These are phyloP conservation scores for Corythornis leucogaster DNA, from an alignment of 2,797 vertebrate genomes.

Conservation along the genomic window DNA sequence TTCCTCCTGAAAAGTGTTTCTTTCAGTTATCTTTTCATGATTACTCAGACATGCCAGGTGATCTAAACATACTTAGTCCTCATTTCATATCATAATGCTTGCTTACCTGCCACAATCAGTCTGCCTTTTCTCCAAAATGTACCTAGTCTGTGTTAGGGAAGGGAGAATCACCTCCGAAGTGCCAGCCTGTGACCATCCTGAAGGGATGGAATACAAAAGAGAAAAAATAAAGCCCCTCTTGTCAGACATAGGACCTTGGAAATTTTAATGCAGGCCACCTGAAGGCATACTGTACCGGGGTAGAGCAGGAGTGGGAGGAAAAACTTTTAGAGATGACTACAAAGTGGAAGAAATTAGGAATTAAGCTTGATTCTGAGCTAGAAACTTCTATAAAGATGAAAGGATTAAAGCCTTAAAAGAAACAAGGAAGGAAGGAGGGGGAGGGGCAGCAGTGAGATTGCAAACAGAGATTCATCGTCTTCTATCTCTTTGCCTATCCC, in stretches of 20 bases:
- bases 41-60: neutral
- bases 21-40: neutral
- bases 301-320: neutral
- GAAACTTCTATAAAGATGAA: neutral
- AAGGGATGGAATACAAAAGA: neutral
- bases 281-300: neutral
- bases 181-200: neutral
- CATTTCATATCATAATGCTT: neutral
- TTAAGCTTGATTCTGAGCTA: neutral
- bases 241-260: neutral
- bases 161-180: neutral
- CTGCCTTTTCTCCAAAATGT: neutral
- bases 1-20: neutral
- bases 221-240: neutral
- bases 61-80: neutral
- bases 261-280: neutral
- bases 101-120: neutral
- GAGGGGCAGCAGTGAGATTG: neutral
- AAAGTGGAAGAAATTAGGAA: neutral
- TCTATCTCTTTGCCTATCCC: neutral
- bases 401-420: neutral
- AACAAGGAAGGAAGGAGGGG: neutral
- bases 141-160: neutral
- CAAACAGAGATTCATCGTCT: neutral
- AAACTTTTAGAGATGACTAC: neutral